phyloP scores from a whole-genome alignment of 2,888 invertebrate species.

The Drosophila hamatofila region DNA sequence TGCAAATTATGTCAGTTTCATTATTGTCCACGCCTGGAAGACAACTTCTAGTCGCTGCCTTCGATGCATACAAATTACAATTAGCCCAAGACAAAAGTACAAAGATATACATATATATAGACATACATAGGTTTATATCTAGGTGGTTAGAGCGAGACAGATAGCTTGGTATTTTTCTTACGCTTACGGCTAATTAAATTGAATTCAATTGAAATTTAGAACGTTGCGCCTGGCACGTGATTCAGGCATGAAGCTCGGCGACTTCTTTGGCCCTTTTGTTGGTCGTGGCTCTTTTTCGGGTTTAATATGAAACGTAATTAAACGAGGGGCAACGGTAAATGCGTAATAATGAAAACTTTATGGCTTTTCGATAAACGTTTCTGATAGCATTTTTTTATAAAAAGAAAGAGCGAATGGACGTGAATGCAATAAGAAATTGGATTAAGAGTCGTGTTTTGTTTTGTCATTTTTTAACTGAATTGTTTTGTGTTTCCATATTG shows the following conservation, averaged over 20 bases:
- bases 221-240: constrained; percentile 77
- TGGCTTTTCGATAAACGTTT: constrained; percentile 76
- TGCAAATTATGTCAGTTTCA: constrained; percentile 76
- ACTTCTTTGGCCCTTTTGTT: constrained; percentile 35
- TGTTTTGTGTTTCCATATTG: constrained; percentile 25
- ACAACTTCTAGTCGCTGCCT: constrained; percentile 29
- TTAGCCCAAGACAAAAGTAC: constrained; percentile 33
- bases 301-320: constrained; percentile 74
- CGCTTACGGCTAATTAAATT: constrained; percentile 78
- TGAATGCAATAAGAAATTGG: constrained; percentile 41
- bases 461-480: constrained; percentile 13
- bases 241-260: constrained; percentile 43
- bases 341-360: constrained; percentile 79
- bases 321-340: constrained; percentile 73
- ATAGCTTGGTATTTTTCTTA: constrained; percentile 60
- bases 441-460: constrained; percentile 39
- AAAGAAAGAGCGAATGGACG: constrained; percentile 37
- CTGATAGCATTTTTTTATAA: constrained; percentile 51
- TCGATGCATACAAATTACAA: constrained; percentile 68
- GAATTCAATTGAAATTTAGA: constrained; percentile 81
- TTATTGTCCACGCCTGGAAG: constrained; percentile 53
- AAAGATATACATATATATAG: neutral
- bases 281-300: constrained; percentile 56
- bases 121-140: neutral
- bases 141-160: constrained; percentile 2